Evolutionary conservation across 2,113 vertebrate genomes (phyloP).

Genomic region (Speoplatyrhinus poulsoni): DNA sequence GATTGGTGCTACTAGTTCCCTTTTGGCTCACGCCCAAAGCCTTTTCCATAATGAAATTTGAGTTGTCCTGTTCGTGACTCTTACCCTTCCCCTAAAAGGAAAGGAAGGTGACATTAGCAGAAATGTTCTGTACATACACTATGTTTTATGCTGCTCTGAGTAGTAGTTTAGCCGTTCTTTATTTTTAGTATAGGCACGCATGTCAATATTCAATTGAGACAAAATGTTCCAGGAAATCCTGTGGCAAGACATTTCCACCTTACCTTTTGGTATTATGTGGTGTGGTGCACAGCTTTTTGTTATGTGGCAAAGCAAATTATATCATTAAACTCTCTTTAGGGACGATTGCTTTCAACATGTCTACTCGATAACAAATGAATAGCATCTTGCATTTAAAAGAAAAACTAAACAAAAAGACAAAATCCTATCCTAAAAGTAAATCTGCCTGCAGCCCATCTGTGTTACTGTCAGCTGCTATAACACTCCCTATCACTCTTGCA

Average conservation of each 20-base stretch:
- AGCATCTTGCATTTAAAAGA: neutral
- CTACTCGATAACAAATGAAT: constrained; percentile 33
- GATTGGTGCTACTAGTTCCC: constrained; percentile 29
- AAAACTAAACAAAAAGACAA: constrained; percentile 24
- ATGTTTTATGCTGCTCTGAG: constrained; percentile 32
- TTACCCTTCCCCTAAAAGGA: constrained; percentile 50
- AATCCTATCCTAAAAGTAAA: constrained; percentile 23
- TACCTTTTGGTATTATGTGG: constrained; percentile 10
- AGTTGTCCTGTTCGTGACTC: constrained; percentile 57
- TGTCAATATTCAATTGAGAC: constrained; percentile 24
- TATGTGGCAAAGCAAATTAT: constrained; percentile 22
- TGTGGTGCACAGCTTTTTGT: constrained; percentile 32
- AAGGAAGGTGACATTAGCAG: constrained; percentile 61
- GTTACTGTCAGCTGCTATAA: constrained; percentile 33
- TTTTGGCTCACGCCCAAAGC: constrained; percentile 49
- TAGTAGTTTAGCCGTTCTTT: constrained; percentile 22
- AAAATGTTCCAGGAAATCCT: constrained; percentile 20
- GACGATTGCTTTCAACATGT: constrained; percentile 39
- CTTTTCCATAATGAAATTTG: constrained; percentile 52
- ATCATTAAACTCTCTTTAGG: constrained; percentile 42
- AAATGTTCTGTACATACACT: constrained; percentile 48
- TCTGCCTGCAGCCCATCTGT: constrained; percentile 25
- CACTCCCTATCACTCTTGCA: constrained; percentile 23
- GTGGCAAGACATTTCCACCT: constrained; percentile 9
- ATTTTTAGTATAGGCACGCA: constrained; percentile 32